These are phyloP conservation scores for Eledone cirrhosa DNA, from an alignment of 2,888 invertebrate genomes.

Conservation along the genomic window DNA sequence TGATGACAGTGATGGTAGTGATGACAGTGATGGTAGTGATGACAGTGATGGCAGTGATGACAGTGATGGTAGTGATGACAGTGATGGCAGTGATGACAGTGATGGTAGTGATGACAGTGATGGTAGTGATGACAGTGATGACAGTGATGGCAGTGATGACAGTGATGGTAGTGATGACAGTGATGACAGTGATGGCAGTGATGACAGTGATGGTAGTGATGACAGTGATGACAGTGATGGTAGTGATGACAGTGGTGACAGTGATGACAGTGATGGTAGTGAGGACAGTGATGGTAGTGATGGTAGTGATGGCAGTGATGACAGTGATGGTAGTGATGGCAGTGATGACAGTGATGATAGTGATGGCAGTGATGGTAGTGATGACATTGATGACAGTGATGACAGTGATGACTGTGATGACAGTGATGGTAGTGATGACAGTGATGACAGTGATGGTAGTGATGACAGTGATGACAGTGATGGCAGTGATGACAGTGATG, in stretches of 20 bases:
- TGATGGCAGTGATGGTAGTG: too few relatives aligned
- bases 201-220: conserved; percentile 10
- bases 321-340: not conserved
- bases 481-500: conserved; percentile 19
- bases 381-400: too few relatives aligned
- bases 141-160: not conserved
- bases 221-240: conserved; percentile 21
- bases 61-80: not conserved
- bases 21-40: not conserved
- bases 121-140: conserved; percentile 13
- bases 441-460: conserved; percentile 9
- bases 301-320: not conserved
- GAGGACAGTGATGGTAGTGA: too few relatives aligned
- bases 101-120: conserved; percentile 8
- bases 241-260: conserved; percentile 11
- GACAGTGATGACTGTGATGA: too few relatives aligned
- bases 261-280: conserved; percentile 3
- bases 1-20: conserved; percentile 25
- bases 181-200: conserved; percentile 12
- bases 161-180: not conserved
- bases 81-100: conserved; percentile 1
- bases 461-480: conserved; percentile 14
- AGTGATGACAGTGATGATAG: too few relatives aligned
- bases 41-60: conserved; percentile 2
- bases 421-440: conserved; percentile 13